Percentiles rank a stretch among this genome's conserved stretches.
Conservation (phyloP, 2,797 vertebrate species). For the Glossophaga mutica region DNA sequence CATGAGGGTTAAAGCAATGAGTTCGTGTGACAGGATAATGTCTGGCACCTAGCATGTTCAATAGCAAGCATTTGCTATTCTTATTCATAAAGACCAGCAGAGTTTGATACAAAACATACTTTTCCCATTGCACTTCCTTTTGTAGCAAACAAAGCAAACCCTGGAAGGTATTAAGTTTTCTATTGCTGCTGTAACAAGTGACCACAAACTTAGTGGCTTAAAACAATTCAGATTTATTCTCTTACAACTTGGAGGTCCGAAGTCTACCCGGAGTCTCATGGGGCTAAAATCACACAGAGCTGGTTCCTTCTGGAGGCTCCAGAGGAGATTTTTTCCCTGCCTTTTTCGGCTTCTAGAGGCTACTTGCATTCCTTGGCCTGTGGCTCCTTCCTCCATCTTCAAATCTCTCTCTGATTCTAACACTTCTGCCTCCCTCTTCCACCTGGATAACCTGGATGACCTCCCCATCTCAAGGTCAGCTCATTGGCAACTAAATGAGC, state of each 20-base stretch:
- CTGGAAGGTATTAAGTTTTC: neutral
- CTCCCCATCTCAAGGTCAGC: neutral
- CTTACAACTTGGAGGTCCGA: neutral
- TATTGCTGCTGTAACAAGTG: neutral
- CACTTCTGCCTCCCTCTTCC: neutral
- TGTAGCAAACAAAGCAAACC: neutral
- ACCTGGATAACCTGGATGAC: accelerated
- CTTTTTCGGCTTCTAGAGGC: neutral
- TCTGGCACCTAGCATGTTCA: too few species aligned
- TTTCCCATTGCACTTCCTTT: neutral
- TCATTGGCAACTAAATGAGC: neutral
- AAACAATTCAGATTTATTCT: neutral
- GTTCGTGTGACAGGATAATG: neutral
- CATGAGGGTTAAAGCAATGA: neutral
- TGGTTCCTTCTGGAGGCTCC: neutral
- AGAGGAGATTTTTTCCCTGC: neutral
- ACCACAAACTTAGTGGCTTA: neutral
- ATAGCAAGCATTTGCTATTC: neutral
- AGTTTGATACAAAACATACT: neutral
- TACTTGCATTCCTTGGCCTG: neutral
- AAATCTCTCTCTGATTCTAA: neutral
- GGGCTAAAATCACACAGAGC: neutral
- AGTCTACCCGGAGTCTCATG: neutral
- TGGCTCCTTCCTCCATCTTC: neutral
- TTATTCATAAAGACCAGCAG: neutral